Base-by-base conservation (phyloP, 2,113 vertebrate species). In the Aphyosemion australe region DNA sequence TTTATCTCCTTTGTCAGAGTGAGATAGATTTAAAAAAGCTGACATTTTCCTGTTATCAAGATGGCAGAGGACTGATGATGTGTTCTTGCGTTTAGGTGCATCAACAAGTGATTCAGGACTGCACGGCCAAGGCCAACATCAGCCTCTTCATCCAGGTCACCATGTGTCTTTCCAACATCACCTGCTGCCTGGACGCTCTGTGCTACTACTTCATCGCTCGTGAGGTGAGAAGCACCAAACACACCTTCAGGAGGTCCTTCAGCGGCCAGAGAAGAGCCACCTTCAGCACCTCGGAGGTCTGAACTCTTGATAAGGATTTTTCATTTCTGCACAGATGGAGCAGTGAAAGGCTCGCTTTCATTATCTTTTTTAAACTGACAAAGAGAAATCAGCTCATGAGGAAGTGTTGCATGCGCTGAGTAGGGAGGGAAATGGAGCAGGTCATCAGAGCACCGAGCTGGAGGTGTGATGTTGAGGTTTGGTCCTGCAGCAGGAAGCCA, bases 201-300 rank as follows among this genome's bases (percentile, higher is more conserved):
- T 96, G 95, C 81, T 98, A 97, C 73, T 98, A 97, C 78, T 97
- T 96, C 66, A 90, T 93, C 16, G 89, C 92, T 18, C 89, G 85
- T 51, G 94, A 97, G 82, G 93, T 95, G 66, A 83, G 90, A 14
- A 82, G 64, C 48, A 54, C 78, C 69, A 91, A 8, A 43, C 31
- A 71, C 13, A 41, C 7, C 13, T 34, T 88, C 49, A 87, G 57
- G 46, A 51, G 37, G 43, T 80, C 87, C 21, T 13, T 70, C 12
- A 14, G 19, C 26, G 82, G 39, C 53, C 79, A 78, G 20, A 87
- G 83, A 34, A 85, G 61, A 78, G 6, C 63, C 49, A 90, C 79
- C n/a, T 73, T 42, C 65, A 92, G 88, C 85, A 79, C 49, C 1
- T 90, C 90, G 12, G 90, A 91, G 49, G 26, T 80, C 50, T 92